A percentile compares a stretch with the other conserved stretches of the same genome.
phyloP scores from a whole-genome alignment of 2,797 vertebrate species.

The Botia kubotai region DNA sequence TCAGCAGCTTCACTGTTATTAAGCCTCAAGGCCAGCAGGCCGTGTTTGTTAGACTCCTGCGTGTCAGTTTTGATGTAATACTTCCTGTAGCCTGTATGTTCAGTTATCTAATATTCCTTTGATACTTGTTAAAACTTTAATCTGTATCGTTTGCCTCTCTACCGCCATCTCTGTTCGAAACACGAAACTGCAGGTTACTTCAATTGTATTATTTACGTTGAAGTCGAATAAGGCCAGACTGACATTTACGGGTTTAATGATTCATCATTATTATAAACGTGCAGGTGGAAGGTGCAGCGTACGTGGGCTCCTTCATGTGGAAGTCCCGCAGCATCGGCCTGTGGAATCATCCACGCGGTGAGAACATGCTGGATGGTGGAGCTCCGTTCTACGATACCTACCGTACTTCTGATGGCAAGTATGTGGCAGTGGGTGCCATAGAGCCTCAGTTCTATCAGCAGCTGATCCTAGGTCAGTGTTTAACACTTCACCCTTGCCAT shows the following conservation, averaged over 20 bases:
- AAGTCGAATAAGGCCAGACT: no score
- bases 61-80: no score
- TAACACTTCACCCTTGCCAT: background rate
- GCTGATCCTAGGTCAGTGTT: constrained; percentile 83
- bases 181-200: no score
- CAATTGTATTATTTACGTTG: no score
- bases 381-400: constrained; percentile 93
- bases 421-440: constrained; percentile 91
- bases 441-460: constrained; percentile 89
- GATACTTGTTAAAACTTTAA: no score
- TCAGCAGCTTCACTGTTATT: background rate
- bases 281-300: constrained; percentile 93
- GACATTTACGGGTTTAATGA: no score
- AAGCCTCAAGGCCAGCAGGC: constrained; percentile 14
- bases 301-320: constrained; percentile 93
- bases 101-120: no score
- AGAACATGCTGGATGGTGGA: constrained; percentile 89
- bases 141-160: no score
- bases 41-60: background rate
- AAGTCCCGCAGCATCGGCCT: constrained; percentile 78
- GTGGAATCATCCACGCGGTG: constrained; percentile 83
- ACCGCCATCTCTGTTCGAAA: no score
- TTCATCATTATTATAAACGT: background rate
- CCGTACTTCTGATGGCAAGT: constrained; percentile 84
- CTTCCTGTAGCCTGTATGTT: no score